A percentile compares a stretch with the other conserved stretches of the same genome.
phyloP scores from a whole-genome alignment of 2,797 vertebrate genomes.

The Hypotaenidia okinawae region DNA sequence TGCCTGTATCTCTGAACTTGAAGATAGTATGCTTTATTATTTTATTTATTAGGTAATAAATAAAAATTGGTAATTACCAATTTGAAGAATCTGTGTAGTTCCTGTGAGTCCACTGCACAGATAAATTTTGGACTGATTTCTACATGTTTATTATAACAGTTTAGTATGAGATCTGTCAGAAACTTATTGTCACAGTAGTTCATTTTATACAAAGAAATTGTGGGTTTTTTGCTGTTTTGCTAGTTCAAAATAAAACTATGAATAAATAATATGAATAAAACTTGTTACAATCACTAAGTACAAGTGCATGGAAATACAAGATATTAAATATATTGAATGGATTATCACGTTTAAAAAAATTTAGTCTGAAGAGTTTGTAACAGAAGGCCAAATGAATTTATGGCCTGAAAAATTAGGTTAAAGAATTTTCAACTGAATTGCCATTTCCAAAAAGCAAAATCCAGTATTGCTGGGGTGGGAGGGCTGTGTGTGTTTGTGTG shows the following conservation, averaged over 20 bases:
- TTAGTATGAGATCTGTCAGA: background rate
- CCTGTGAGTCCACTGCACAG: background rate
- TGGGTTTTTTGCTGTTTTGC: background rate
- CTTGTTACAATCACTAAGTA: background rate
- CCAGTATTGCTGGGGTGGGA: background rate
- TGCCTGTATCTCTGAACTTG: background rate
- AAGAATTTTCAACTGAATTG: background rate
- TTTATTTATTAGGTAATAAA: background rate
- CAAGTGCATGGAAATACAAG: background rate
- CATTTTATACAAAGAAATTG: background rate
- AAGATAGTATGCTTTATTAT: background rate
- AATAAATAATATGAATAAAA: too few relatives aligned
- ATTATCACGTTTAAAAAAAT: background rate
- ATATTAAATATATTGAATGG: background rate
- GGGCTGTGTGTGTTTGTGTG: too few relatives aligned
- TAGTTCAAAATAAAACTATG: background rate
- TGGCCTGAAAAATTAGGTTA: background rate
- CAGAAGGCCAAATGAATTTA: background rate
- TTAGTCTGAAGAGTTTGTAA: background rate
- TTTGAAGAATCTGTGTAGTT: background rate
- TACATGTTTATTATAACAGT: rapidly evolving
- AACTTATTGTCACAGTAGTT: background rate
- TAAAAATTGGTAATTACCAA: background rate
- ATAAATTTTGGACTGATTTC: background rate
- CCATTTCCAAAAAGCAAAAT: background rate